Evolutionary conservation across 2,797 vertebrate species (phyloP), one percentile per base, ranked within the genome.

Genomic region (Gadopsis marmoratus): DNA sequence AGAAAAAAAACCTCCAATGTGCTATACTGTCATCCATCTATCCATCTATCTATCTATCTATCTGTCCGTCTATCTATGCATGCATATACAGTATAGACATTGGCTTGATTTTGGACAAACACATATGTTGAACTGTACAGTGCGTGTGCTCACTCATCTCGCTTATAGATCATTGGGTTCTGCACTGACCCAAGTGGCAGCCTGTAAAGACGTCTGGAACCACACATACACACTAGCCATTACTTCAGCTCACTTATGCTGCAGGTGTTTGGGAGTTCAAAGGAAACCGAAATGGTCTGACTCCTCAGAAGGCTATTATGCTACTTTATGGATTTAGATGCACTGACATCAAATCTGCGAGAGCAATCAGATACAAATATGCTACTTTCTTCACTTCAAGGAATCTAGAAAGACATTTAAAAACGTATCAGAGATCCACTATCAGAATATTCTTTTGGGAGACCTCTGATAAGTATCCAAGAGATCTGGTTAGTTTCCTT

Each of bases 241-340:
- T 74, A 71, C 51, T 39, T 71, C 23, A 69, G 48, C 79, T 79
- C 50, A 63, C 58, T 56, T 43, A 41, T 21, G 68, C 82, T 76
- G 80, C 76, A 77, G 84, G 86, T 80, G 71, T 80, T 82, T 16
- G n/a, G 17, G 43, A 79, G 70, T 73, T 83, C 76, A 81, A 85
- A 79, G 73, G 39, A 82, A 71, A 45, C 7, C 21, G n/a, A 82
- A 75, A 67, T 10, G 33, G 48, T 51, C 61, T 5, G 45, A 35
- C 45, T 80, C 53, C 7, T 50, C 69, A 79, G 47, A 74, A 31
- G 43, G 21, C 26, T 26, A 29, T 79, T 55, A 66, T 62, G 47
- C 51, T 51, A 68, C 55, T 86, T 72, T 55, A 66, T 41, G 29
- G 60, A 66, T 70, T 33, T 33, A 33, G 33, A 33, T 33, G 37